Base-by-base conservation (phyloP, 2,888 invertebrate species). In the Didymodactylos carnosus region DNA sequence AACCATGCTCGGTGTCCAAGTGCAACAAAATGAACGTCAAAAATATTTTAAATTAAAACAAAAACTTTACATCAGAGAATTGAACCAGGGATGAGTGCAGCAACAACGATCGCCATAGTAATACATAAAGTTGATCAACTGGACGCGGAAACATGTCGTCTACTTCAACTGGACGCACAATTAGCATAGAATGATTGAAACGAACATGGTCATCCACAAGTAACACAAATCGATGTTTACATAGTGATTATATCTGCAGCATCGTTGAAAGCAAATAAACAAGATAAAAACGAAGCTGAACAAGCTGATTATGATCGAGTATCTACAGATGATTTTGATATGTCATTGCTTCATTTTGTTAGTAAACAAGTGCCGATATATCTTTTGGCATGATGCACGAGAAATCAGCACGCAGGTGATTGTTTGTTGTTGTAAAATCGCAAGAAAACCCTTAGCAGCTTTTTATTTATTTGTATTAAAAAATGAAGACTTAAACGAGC, bases 371-470 rank as follows among this genome's bases (percentile, higher is more conserved):
- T n/a, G 94, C 3, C 88, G 88, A 78, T 86, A 89, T 77, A 88
- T 87, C 80, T 89, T 90, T 77, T 86, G 86, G 76, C 94, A 93
- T 85, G 93, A n/a, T n/a, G n/a, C n/a, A n/a, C n/a, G n/a, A n/a
- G n/a, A n/a, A n/a, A n/a, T n/a, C n/a, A n/a, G n/a, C n/a, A n/a
- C n/a, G n/a, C n/a, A n/a, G n/a, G n/a, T n/a, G n/a, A n/a, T n/a
- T n/a, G n/a, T n/a, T n/a, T n/a, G n/a, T n/a, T n/a, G n/a, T n/a
- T n/a, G n/a, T n/a, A n/a, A n/a, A n/a, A n/a, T n/a, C n/a, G n/a
- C n/a, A n/a, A n/a, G n/a, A n/a, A n/a, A n/a, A n/a, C n/a, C n/a
- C n/a, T n/a, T n/a, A n/a, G n/a, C n/a, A n/a, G n/a, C n/a, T n/a
- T n/a, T n/a, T n/a, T n/a, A n/a, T n/a, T n/a, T n/a, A n/a, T n/a